These are phyloP conservation scores for Linnaemya vulpina DNA, from an alignment of 2,888 invertebrate species.

Conservation along the genomic window DNA sequence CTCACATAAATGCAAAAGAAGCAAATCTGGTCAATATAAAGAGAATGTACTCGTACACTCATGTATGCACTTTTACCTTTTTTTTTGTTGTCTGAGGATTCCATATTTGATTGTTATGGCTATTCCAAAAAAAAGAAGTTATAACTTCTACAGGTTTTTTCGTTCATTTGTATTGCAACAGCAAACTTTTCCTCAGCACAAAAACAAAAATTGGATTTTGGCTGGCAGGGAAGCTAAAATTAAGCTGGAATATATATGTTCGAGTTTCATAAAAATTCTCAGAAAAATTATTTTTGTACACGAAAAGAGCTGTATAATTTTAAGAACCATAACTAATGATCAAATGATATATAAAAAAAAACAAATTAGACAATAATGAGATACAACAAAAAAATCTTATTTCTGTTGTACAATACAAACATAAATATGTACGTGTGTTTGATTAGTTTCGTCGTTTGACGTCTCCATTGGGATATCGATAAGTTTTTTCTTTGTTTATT, in stretches of 20 bases:
- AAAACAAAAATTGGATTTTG: conserved; percentile 35
- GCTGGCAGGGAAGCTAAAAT: conserved; percentile 14
- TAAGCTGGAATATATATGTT: background rate
- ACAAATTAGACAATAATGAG: conserved; percentile 9
- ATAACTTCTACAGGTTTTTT: conserved; percentile 11
- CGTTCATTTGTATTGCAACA: conserved; percentile 16
- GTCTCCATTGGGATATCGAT: too few relatives aligned
- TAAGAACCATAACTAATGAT: conserved; percentile 61
- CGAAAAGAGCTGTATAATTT: background rate
- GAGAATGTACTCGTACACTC: background rate
- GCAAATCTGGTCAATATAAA: background rate
- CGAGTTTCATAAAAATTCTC: conserved; percentile 24
- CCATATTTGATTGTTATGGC: background rate
- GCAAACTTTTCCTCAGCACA: conserved; percentile 1
- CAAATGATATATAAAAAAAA: conserved; percentile 19
- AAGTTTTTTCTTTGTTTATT: too few relatives aligned
- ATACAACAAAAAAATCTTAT: conserved; percentile 7
- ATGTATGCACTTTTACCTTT: conserved; percentile 15
- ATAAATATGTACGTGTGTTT: too few relatives aligned
- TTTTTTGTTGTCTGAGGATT: conserved; percentile 12
- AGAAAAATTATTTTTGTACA: conserved; percentile 3
- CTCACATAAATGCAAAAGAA: background rate
- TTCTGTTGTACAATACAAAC: background rate
- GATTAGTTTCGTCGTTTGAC: too few relatives aligned
- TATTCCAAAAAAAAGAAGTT: conserved; percentile 1